These are phyloP conservation scores for Avahi laniger DNA, from an alignment of 2,797 vertebrate genomes.

Conservation along the genomic window DNA sequence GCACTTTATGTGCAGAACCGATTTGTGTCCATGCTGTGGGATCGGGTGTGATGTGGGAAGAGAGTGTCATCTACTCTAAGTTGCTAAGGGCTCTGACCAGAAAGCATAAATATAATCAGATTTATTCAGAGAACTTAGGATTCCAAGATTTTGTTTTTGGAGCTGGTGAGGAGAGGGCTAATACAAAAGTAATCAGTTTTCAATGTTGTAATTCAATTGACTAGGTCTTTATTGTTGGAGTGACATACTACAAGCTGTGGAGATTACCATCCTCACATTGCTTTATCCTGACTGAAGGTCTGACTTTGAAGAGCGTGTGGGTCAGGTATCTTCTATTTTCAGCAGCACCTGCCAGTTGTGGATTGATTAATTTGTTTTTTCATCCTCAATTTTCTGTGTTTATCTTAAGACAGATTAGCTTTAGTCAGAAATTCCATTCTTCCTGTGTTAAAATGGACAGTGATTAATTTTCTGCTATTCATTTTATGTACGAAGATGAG, in stretches of 20 bases:
- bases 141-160: constrained; percentile 19
- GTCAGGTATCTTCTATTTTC: neutral
- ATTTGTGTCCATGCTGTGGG: neutral
- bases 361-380: constrained; percentile 11
- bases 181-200: constrained; percentile 37
- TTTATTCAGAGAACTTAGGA: constrained; percentile 20
- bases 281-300: constrained; percentile 50
- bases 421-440: neutral
- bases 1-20: neutral
- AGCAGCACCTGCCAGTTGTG: constrained; percentile 7
- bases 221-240: neutral
- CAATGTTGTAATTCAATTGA: neutral
- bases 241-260: constrained; percentile 9
- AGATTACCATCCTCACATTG: constrained; percentile 49
- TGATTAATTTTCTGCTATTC: constrained; percentile 55
- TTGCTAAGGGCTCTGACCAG: neutral
- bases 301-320: neutral
- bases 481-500: constrained; percentile 47
- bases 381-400: constrained; percentile 19
- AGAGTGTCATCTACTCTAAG: neutral
- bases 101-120: neutral
- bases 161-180: neutral
- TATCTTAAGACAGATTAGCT: constrained; percentile 43
- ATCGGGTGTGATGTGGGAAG: neutral
- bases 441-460: constrained; percentile 10